Conservation (phyloP, 2,888 invertebrate genomes). For the Rhabditophanes sp. region DNA sequence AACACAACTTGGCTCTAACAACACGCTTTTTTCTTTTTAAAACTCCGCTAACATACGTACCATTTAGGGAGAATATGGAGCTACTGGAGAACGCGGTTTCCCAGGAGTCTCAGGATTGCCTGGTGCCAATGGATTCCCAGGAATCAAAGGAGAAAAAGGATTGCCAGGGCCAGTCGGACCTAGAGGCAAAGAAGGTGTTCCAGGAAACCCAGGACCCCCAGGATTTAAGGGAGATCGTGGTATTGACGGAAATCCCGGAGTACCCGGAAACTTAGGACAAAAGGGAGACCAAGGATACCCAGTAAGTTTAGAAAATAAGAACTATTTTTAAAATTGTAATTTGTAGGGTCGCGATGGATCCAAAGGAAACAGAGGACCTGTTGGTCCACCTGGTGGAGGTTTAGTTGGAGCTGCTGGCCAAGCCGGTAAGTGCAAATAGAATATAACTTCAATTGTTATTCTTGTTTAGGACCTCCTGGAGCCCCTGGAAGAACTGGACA, state of each 20-base stretch:
- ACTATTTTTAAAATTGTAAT: background rate
- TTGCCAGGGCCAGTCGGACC: constrained; percentile 57
- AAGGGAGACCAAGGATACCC: constrained; percentile 45
- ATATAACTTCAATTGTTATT: no score
- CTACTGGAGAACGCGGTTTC: constrained; percentile 35
- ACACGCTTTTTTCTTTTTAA: constrained; percentile 2
- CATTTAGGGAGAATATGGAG: constrained; percentile 42
- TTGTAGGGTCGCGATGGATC: constrained; percentile 16
- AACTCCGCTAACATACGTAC: background rate
- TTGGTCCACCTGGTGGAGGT: constrained; percentile 35
- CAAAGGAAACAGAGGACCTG: constrained; percentile 37
- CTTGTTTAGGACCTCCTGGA: constrained; percentile 17
- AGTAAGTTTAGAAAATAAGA: constrained; percentile 11
- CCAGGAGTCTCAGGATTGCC: constrained; percentile 46
- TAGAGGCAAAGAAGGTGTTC: constrained; percentile 44
- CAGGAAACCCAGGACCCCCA: constrained; percentile 40
- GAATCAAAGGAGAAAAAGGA: constrained; percentile 37
- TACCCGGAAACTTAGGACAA: constrained; percentile 45
- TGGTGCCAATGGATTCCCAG: constrained; percentile 8
- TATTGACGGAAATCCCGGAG: constrained; percentile 39
- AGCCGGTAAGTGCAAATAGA: no score
- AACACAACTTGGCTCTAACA: constrained; percentile 5
- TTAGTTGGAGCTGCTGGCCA: constrained; percentile 46
- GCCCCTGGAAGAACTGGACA: constrained; percentile 43
- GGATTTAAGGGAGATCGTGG: constrained; percentile 44